These are phyloP conservation scores for Trichonephila inaurata DNA, from an alignment of 1,140 invertebrate species.

Conservation along the genomic window DNA sequence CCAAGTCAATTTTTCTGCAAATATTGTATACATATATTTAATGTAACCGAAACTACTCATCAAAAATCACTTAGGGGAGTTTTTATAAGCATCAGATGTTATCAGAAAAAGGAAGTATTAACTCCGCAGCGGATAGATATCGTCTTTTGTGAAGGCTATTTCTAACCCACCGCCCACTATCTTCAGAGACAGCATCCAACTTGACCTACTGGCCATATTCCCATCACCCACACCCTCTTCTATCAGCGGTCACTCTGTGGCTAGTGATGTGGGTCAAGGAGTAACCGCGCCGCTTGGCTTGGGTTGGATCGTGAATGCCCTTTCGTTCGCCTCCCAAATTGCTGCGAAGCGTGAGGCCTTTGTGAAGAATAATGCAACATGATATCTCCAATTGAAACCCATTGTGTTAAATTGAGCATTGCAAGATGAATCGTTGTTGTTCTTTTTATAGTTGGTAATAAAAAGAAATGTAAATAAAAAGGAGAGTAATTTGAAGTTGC, in stretches of 20 bases:
- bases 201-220: slow-evolving; percentile 1
- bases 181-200: not conserved
- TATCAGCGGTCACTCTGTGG: slow-evolving; percentile 7
- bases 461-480: not conserved
- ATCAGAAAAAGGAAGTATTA: not conserved
- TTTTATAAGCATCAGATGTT: not conserved
- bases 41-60: not conserved
- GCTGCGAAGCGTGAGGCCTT: not conserved
- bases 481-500: too few species aligned
- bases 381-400: not conserved
- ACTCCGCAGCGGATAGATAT: not conserved
- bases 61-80: not conserved
- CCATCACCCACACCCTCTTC: slow-evolving; percentile 13
- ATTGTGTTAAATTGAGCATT: slow-evolving; percentile 1
- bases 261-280: slow-evolving; percentile 31
- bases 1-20: not conserved
- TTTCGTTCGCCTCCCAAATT: not conserved
- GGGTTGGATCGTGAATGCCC: not conserved
- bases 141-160: not conserved
- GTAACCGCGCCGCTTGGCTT: not conserved
- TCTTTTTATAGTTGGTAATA: not conserved
- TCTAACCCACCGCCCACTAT: not conserved
- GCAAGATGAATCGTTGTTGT: not conserved
- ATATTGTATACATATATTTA: too few species aligned
- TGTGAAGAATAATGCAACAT: not conserved